Evolutionary conservation across 64 coral and sea anemone species (phyloP).

Genomic region (Stylophora pistillata): DNA sequence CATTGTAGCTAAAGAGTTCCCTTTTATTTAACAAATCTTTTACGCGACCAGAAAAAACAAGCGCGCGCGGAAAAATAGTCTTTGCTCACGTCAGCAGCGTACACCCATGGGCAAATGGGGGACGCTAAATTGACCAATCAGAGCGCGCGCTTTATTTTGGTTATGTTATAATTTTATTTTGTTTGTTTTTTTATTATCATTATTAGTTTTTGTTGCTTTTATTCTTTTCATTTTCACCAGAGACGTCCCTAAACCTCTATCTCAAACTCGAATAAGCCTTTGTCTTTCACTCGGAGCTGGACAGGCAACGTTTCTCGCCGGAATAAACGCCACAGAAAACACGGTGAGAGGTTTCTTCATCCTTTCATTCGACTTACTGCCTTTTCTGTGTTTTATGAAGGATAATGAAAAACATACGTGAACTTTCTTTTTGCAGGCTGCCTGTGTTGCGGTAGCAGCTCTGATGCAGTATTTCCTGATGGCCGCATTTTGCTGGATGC

Average conservation of each 20-base stretch:
- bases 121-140: too few species aligned
- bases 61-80: too few species aligned
- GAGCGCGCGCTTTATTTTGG: too few species aligned
- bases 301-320: slow-evolving; percentile 41
- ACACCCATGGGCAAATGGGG: too few species aligned
- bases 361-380: background rate
- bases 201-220: background rate
- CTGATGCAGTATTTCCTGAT: slow-evolving; percentile 56
- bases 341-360: background rate
- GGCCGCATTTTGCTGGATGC: slow-evolving; percentile 63
- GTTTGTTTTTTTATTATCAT: background rate
- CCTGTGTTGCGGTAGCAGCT: slow-evolving; percentile 36
- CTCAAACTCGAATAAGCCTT: slow-evolving; percentile 39
- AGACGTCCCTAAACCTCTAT: slow-evolving; percentile 26
- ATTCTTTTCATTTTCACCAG: background rate
- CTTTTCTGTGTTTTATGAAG: too few species aligned
- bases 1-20: too few species aligned
- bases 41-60: too few species aligned
- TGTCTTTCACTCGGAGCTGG: slow-evolving; percentile 32
- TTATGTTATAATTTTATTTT: too few species aligned
- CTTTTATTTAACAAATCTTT: too few species aligned
- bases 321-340: slow-evolving; percentile 22
- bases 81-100: too few species aligned
- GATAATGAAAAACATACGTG: background rate
- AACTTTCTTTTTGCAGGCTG: background rate